phyloP scores from a whole-genome alignment of 2,888 invertebrate species.

The Crocallis elinguaria region DNA sequence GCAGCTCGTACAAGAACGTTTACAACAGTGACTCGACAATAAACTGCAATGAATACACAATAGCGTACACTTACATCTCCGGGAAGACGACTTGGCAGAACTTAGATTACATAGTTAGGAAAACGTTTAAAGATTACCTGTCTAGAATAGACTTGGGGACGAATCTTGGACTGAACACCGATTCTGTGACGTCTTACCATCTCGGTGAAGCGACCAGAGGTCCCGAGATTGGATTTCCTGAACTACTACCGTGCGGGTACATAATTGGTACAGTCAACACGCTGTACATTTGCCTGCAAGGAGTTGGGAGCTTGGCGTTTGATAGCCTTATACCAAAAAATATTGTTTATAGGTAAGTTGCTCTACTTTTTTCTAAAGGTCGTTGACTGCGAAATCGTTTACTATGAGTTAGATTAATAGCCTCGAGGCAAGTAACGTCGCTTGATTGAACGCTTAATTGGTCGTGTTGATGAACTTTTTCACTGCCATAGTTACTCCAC shows the following conservation, averaged over 20 bases:
- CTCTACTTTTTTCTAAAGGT: slow-evolving; percentile 3
- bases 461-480: slow-evolving; percentile 8
- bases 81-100: slow-evolving; percentile 98
- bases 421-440: slow-evolving; percentile 4
- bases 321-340: slow-evolving; percentile 98
- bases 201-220: slow-evolving; percentile 94
- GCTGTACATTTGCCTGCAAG: slow-evolving; percentile 95
- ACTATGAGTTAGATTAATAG: slow-evolving; percentile 11
- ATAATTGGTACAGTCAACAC: slow-evolving; percentile 94
- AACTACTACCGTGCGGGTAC: slow-evolving; percentile 96
- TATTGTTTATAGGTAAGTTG: slow-evolving; percentile 92
- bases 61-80: slow-evolving; percentile 95
- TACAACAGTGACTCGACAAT: slow-evolving; percentile 82
- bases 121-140: slow-evolving; percentile 97
- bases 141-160: slow-evolving; percentile 96
- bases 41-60: slow-evolving; percentile 90
- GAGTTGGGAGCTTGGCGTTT: slow-evolving; percentile 94
- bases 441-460: slow-evolving; percentile 7
- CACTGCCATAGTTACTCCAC: neutral
- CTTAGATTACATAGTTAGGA: slow-evolving; percentile 94
- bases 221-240: slow-evolving; percentile 93
- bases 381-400: slow-evolving; percentile 6
- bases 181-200: slow-evolving; percentile 97
- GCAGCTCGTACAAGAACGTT: slow-evolving; percentile 79
- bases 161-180: slow-evolving; percentile 92